These are phyloP conservation scores for Lepidurus couesii DNA, from an alignment of 1,140 invertebrate species.

Conservation along the genomic window DNA sequence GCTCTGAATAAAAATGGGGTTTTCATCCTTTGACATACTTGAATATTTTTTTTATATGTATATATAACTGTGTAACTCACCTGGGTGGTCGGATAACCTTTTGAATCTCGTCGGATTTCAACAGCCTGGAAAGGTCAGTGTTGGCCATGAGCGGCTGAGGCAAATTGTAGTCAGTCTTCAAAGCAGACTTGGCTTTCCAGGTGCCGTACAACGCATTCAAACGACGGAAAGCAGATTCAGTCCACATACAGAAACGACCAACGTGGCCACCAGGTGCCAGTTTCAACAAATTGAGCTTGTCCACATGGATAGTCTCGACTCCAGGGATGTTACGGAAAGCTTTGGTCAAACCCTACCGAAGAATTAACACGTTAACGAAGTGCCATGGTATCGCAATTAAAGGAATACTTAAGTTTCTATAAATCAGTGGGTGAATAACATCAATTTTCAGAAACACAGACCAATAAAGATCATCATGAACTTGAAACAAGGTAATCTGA, in stretches of 20 bases:
- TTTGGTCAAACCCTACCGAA: slow-evolving; percentile 68
- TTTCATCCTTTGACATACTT: slow-evolving; percentile 30
- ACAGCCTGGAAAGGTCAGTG: slow-evolving; percentile 82
- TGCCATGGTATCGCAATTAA: not conserved
- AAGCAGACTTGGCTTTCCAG: slow-evolving; percentile 76
- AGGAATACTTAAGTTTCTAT: not conserved
- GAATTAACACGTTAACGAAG: slow-evolving; percentile 15
- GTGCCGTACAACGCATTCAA: slow-evolving; percentile 90
- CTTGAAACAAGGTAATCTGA: not conserved
- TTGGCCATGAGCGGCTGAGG: slow-evolving; percentile 96
- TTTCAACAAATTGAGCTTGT: slow-evolving; percentile 89
- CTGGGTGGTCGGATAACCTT: slow-evolving; percentile 79
- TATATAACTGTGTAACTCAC: slow-evolving; percentile 48
- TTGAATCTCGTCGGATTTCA: slow-evolving; percentile 93
- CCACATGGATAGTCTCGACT: slow-evolving; percentile 86
- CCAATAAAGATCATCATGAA: slow-evolving; percentile 38
- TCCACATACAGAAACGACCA: slow-evolving; percentile 98
- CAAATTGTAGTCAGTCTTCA: slow-evolving; percentile 91
- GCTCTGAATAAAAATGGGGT: slow-evolving; percentile 47
- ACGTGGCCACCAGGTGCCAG: slow-evolving; percentile 96
- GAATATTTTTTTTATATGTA: not conserved
- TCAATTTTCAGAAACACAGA: slow-evolving; percentile 43
- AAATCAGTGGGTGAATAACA: slow-evolving; percentile 37
- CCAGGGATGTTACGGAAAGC: slow-evolving; percentile 99
- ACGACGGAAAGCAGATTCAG: slow-evolving; percentile 86